phyloP scores from a whole-genome alignment of 2,113 vertebrate species.

The Lophotis ruficrista region DNA sequence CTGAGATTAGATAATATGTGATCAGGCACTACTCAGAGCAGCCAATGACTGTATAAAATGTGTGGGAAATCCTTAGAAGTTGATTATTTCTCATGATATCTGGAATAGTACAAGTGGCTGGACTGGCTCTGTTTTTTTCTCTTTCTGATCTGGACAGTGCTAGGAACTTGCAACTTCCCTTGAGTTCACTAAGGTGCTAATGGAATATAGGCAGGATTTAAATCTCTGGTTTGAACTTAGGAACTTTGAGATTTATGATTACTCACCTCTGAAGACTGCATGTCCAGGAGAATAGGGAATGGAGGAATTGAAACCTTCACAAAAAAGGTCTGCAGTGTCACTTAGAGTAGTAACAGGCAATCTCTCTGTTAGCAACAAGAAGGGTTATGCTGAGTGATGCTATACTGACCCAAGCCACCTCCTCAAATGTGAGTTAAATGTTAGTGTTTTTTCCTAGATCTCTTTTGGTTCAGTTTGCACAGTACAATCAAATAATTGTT shows the following conservation, averaged over 20 bases:
- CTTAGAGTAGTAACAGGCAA: background rate
- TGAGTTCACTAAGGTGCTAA: background rate
- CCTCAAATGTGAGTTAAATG: background rate
- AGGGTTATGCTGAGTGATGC: background rate
- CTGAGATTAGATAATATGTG: background rate
- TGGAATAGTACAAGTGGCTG: background rate
- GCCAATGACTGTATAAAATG: background rate
- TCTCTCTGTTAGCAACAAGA: background rate
- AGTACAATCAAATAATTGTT: background rate
- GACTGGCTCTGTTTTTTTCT: background rate
- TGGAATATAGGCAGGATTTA: background rate
- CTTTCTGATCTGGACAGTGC: background rate
- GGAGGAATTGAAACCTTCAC: background rate
- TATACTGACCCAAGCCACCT: background rate
- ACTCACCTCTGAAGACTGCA: background rate
- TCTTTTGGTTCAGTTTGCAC: background rate
- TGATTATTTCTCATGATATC: background rate
- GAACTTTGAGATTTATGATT: background rate
- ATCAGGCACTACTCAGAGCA: background rate
- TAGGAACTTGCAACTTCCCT: background rate
- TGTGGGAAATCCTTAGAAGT: background rate
- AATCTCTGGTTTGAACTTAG: background rate
- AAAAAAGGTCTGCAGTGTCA: background rate
- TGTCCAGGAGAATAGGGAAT: background rate
- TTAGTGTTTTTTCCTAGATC: background rate